Evolutionary conservation across 2,113 vertebrate species (phyloP), one percentile per base, ranked within the genome.

Genomic region (Perccottus glenii): DNA sequence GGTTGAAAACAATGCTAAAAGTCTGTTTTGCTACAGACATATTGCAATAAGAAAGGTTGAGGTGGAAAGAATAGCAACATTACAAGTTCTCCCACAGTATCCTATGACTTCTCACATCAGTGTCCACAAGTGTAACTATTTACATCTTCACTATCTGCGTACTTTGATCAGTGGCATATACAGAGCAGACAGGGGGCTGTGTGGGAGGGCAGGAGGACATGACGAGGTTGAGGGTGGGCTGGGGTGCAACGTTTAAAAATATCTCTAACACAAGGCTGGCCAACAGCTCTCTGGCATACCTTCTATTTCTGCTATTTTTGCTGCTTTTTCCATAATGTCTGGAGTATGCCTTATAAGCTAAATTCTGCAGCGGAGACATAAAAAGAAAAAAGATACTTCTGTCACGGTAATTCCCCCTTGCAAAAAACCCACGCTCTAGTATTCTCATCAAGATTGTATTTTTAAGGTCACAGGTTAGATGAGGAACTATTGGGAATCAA

Each of bases 311-410:
- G 79, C 85, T 88, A 89, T 91, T 90, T 89, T 59, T 77, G 86
- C 72, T 70, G 80, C 75, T 92, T 91, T 90, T 90, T 84, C 86
- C 89, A 89, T 86, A 87, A 87, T 87, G 77, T 81, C 85, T 66
- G 19, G 51, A 77, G 85, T 84, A 84, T 87, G 83, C 88, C 88
- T 90, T 91, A 90, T 85, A 91, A 92, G 89, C 87, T 82, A 80
- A 92, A 44, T 53, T 77, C 60, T 76, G 49, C 33, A 50, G 73
- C 75, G 51, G 64, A 82, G 60, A 84, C 70, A 77, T 72, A 82
- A 81, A 86, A 87, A 86, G 67, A 73, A 60, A 49, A 38, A 6
- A 55, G 52, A 49, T 36, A 55, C 45, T 6, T 56, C 65, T 60
- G 73, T 82, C 73, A 19, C 6, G 6, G 67, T 42, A 67, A 62